phyloP scores from a whole-genome alignment of 1,140 invertebrate species.

The Araneus ventricosus region DNA sequence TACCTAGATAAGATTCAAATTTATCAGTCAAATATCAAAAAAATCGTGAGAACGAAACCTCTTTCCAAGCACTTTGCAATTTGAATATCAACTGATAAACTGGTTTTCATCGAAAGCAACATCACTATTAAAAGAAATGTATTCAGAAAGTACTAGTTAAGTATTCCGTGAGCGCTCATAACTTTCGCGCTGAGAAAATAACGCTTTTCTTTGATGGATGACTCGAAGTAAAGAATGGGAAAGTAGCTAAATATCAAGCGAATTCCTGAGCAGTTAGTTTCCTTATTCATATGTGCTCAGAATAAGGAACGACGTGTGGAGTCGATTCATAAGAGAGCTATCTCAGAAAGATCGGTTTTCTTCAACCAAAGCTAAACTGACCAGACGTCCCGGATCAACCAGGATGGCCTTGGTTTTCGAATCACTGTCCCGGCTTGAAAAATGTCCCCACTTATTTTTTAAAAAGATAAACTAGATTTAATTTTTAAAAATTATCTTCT shows the following conservation, averaged over 20 bases:
- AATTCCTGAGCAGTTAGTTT: background rate
- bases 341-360: too few relatives aligned
- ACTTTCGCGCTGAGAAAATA: background rate
- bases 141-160: conserved; percentile 24
- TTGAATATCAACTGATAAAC: background rate
- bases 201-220: background rate
- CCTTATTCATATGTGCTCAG: too few relatives aligned
- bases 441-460: too few relatives aligned
- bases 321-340: too few relatives aligned
- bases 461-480: too few relatives aligned
- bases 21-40: background rate
- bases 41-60: background rate
- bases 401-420: too few relatives aligned
- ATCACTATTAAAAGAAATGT: background rate
- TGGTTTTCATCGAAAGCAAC: background rate
- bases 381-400: too few relatives aligned
- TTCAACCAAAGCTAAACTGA: too few relatives aligned
- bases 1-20: background rate
- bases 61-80: background rate
- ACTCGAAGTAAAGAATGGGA: background rate
- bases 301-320: too few relatives aligned
- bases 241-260: background rate
- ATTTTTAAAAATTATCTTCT: too few relatives aligned
- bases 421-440: too few relatives aligned
- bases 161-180: background rate